Conservation (phyloP, 2,888 invertebrate species). For the Drosophila mimetica region DNA sequence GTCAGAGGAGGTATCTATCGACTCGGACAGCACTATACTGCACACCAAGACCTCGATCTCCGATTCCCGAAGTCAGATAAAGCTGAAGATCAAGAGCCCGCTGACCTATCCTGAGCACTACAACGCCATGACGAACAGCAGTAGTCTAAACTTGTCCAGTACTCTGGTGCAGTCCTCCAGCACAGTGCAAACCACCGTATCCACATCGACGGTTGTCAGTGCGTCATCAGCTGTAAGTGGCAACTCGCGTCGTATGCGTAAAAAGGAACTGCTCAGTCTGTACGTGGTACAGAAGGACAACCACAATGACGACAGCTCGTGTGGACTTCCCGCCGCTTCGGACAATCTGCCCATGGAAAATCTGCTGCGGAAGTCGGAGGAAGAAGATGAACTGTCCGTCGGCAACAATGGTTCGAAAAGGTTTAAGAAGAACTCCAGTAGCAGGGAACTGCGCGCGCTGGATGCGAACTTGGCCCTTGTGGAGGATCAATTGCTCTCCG, state of each 20-base stretch:
- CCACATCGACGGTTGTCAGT: slow-evolving; percentile 63
- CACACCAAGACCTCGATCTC: slow-evolving; percentile 90
- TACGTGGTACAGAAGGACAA: slow-evolving; percentile 93
- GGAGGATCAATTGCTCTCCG: slow-evolving; percentile 75
- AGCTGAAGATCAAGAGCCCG: slow-evolving; percentile 96
- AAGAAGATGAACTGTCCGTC: slow-evolving; percentile 89
- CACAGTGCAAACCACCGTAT: slow-evolving; percentile 74
- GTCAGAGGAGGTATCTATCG: slow-evolving; percentile 84
- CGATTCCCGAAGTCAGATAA: slow-evolving; percentile 93
- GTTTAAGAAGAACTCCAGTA: slow-evolving; percentile 85
- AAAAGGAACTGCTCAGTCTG: slow-evolving; percentile 93
- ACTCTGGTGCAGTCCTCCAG: slow-evolving; percentile 66
- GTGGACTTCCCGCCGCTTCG: slow-evolving; percentile 85
- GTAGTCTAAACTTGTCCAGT: slow-evolving; percentile 48
- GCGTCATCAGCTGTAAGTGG: slow-evolving; percentile 63
- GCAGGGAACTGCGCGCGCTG: slow-evolving; percentile 87
- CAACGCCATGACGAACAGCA: slow-evolving; percentile 54
- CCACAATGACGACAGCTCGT: slow-evolving; percentile 91
- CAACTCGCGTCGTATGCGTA: slow-evolving; percentile 93
- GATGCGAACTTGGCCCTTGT: slow-evolving; percentile 87
- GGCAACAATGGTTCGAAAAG: slow-evolving; percentile 84
- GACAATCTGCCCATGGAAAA: slow-evolving; percentile 84
- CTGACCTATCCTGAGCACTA: slow-evolving; percentile 91
- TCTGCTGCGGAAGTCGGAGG: slow-evolving; percentile 91
- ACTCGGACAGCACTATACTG: slow-evolving; percentile 83